Evolutionary conservation across 2,113 vertebrate species (phyloP), one percentile per base, ranked within the genome.

Genomic region (Indicator indicator): DNA sequence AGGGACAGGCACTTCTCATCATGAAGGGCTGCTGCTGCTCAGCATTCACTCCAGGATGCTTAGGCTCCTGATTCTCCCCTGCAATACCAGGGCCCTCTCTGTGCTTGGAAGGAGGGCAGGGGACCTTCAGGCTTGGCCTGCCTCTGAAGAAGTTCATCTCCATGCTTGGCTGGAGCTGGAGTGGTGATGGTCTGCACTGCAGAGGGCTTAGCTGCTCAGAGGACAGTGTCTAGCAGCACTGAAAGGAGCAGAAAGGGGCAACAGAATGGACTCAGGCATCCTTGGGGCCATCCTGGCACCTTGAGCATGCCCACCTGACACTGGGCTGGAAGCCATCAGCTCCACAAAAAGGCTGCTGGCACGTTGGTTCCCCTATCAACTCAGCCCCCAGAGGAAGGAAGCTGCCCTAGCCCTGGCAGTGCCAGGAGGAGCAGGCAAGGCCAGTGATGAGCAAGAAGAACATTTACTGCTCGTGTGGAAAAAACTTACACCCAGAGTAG

Each of bases 141-240:
- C 83, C 73, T 78, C 88, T 63, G 48, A 5, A 64, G 62, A 72
- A 59, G 36, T 64, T 93, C 5, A 30, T 83, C 89, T 89, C 64
- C 27, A 48, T 16, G 6, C 30, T 56, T 69, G 7, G 11, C 80
- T 48, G 3, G 5, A 63, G 30, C 64, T 72, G 83, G 54, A 72
- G 27, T 2, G 12, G 44, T 48, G 80, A 84, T 80, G 77, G 28
- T 15, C 55, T 0, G 0, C 14, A 56, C 28, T 6, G 9, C 52
- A 23, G 67, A 40, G 62, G 21, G 50, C 40, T 87, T 2, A 11
- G 26, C 44, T 3, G 2, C 11, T 50, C 26, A 36, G 52, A 52
- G 18, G n/a, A 44, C 12, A 27, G 33, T 0, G 1, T 27, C n/a
- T 27, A 63, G 48, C 2, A 5, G 59, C 68, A 67, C 32, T 2